These are phyloP conservation scores for Spicauda simplicius DNA, from an alignment of 2,888 invertebrate species.

Conservation along the genomic window DNA sequence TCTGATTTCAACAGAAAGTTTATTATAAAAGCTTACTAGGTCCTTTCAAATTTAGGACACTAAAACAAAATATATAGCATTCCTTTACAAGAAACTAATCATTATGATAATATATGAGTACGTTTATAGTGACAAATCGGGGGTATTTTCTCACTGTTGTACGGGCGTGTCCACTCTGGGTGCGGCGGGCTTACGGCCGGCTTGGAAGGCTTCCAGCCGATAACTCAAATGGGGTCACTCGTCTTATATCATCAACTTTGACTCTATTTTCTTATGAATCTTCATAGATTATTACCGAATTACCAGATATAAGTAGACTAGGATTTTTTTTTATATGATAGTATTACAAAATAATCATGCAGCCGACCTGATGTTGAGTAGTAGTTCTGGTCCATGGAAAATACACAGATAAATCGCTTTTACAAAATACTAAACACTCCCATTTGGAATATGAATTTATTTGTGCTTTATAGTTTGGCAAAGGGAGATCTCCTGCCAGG, in stretches of 20 bases:
- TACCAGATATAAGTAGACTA: no score
- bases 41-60: background rate
- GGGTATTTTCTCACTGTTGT: slow-evolving; percentile 20
- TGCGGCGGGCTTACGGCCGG: slow-evolving; percentile 3
- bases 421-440: no score
- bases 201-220: slow-evolving; percentile 26
- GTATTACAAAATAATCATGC: no score
- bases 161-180: slow-evolving; percentile 17
- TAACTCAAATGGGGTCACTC: slow-evolving; percentile 30
- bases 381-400: no score
- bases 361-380: no score
- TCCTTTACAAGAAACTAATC: slow-evolving; percentile 3
- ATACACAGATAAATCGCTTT: no score
- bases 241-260: slow-evolving; percentile 7
- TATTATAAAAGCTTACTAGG: no score
- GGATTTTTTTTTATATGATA: no score
- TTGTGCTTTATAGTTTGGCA: no score
- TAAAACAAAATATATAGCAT: background rate
- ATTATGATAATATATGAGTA: slow-evolving; percentile 28
- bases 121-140: slow-evolving; percentile 25
- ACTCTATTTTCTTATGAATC: slow-evolving; percentile 13
- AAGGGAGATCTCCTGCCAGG: no score
- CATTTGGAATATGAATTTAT: no score
- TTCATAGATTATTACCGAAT: background rate
- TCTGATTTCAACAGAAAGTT: no score